Evolutionary conservation across 2,888 invertebrate genomes (phyloP).

Genomic region (Andrena haemorrhoa): DNA sequence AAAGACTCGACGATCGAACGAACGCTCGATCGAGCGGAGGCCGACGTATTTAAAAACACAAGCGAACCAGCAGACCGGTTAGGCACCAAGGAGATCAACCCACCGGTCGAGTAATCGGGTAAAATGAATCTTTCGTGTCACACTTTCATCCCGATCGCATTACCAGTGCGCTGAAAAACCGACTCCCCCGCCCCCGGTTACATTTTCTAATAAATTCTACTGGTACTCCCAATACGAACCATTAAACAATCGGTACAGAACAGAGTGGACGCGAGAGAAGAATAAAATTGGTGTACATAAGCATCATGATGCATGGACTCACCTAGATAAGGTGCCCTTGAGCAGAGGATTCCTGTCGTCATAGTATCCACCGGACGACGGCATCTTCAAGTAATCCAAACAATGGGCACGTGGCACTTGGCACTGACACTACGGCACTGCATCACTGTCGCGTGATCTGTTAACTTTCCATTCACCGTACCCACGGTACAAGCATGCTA

Average conservation of each 20-base stretch:
- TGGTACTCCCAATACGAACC: not conserved
- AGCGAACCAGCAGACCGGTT: slow-evolving; percentile 58
- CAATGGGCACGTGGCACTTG: slow-evolving; percentile 82
- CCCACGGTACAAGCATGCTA: slow-evolving; percentile 49
- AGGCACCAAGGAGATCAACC: slow-evolving; percentile 61
- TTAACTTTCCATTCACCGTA: slow-evolving; percentile 79
- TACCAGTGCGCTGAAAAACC: slow-evolving; percentile 12
- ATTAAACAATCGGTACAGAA: not conserved
- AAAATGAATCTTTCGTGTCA: slow-evolving; percentile 57
- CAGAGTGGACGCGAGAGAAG: not conserved
- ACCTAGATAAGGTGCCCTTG: slow-evolving; percentile 88
- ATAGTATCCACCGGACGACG: slow-evolving; percentile 86
- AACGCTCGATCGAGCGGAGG: slow-evolving; percentile 30
- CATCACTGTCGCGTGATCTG: slow-evolving; percentile 83
- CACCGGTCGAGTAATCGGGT: slow-evolving; percentile 41
- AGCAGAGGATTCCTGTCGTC: slow-evolving; percentile 87
- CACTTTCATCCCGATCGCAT: slow-evolving; percentile 43
- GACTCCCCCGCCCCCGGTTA: slow-evolving; percentile 5
- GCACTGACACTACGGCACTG: slow-evolving; percentile 83
- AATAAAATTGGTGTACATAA: too few species aligned
- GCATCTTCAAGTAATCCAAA: slow-evolving; percentile 84
- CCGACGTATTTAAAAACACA: slow-evolving; percentile 56
- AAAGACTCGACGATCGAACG: not conserved
- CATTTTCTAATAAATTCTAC: slow-evolving; percentile 13
- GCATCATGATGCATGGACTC: slow-evolving; percentile 64